Conservation (phyloP, 1,140 invertebrate species). For the Drosophila varians region DNA sequence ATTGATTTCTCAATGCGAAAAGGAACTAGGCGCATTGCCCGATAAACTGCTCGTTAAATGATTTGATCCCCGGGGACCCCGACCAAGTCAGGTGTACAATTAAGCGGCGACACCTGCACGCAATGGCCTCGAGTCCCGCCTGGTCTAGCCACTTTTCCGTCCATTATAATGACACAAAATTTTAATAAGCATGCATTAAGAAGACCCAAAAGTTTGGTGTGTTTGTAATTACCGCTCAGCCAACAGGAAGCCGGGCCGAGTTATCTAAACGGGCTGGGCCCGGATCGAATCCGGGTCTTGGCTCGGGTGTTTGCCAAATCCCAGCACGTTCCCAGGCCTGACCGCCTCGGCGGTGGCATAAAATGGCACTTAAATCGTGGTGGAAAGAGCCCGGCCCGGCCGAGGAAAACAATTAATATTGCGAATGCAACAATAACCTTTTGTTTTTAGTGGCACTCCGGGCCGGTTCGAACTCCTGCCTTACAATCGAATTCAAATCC, state of each 20-base stretch:
- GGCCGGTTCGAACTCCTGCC: not conserved
- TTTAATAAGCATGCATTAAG: conserved; percentile 72
- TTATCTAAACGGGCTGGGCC: conserved; percentile 42
- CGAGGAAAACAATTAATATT: conserved; percentile 76
- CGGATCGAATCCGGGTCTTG: not conserved
- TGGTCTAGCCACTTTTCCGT: conserved; percentile 45
- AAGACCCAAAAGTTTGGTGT: conserved; percentile 38
- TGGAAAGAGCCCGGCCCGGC: conserved; percentile 21
- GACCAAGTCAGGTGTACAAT: conserved; percentile 23
- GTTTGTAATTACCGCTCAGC: conserved; percentile 50
- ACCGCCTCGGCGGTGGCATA: conserved; percentile 36
- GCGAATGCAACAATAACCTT: conserved; percentile 72
- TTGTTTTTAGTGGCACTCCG: conserved; percentile 64
- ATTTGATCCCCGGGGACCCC: conserved; percentile 26
- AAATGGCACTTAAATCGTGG: conserved; percentile 68
- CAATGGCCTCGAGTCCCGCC: conserved; percentile 12
- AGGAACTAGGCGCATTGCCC: conserved; percentile 4
- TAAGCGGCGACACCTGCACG: conserved; percentile 59
- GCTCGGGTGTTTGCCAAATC: not conserved
- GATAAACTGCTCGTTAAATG: conserved; percentile 53
- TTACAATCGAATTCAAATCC: conserved; percentile 43
- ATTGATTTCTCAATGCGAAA: conserved; percentile 15
- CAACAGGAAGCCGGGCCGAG: conserved; percentile 29
- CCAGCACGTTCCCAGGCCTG: conserved; percentile 27
- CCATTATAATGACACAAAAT: conserved; percentile 61